Conservation (phyloP, 2,113 vertebrate genomes). For the Sterna hirundo region DNA sequence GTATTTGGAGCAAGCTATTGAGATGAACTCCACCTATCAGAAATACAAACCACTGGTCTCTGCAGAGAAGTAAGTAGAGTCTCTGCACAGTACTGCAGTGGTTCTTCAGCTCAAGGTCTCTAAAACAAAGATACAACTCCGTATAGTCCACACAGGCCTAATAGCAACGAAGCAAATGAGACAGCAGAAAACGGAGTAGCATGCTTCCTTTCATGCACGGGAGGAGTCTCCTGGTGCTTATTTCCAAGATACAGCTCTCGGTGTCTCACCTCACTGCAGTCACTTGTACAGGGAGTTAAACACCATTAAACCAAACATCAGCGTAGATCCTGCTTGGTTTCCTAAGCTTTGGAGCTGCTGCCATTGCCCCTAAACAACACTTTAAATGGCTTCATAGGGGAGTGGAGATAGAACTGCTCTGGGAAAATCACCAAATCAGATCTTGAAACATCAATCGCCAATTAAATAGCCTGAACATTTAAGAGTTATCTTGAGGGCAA, state of each 20-base stretch:
- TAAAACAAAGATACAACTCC: background rate
- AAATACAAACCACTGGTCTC: background rate
- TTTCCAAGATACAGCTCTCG: background rate
- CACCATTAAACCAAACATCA: background rate
- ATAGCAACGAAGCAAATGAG: background rate
- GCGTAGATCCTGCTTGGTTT: background rate
- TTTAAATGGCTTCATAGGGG: background rate
- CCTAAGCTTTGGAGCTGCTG: background rate
- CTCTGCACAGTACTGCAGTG: background rate
- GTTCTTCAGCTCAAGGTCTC: background rate
- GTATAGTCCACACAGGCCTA: fast-evolving
- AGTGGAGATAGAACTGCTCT: background rate
- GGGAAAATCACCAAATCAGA: background rate
- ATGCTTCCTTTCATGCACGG: fast-evolving
- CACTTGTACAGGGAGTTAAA: background rate
- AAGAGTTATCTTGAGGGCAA: background rate
- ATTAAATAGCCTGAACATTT: background rate
- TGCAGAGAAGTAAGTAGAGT: background rate
- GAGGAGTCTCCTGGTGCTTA: background rate
- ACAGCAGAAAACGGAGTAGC: background rate
- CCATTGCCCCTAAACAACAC: background rate
- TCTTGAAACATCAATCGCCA: background rate
- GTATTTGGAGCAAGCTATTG: background rate
- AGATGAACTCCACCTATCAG: fast-evolving
- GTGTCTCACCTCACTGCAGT: background rate